Evolutionary conservation across 2,888 invertebrate genomes (phyloP), one percentile per base, ranked within the genome.

Genomic region (Tachina lurida): DNA sequence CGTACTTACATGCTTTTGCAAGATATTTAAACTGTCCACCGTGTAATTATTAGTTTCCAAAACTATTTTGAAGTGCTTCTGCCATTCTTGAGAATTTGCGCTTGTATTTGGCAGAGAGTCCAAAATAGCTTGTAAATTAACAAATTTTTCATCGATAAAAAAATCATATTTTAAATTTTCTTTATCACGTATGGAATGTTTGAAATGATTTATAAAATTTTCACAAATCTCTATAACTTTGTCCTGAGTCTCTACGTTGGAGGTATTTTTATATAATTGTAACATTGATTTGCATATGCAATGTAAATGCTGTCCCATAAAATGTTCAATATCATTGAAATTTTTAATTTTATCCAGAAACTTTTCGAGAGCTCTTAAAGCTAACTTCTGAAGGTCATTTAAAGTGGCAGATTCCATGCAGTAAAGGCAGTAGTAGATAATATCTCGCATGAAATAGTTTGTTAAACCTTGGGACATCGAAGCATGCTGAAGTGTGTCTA

Each of bases 361-460:
- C 3, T 80, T 83, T 60, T 80, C 83, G 10, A 86, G n/a, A 2
- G 68, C 79, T 19, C 12, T 80, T 63, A 86, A 76, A 2, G 86
- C 68, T 2, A 86, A 3, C 47, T 54, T 76, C 54, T 73, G 65
- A 3, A 83, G 19, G 43, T 68, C 67, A 54, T 58, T 49, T 4
- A 76, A 17, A 1, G 4, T 22, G 13, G 76, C 56, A 31, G 79
- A 49, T 43, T 73, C 73, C 43, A 86, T 60, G 17, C 79, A 80
- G 56, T 89, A 88, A 13, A 90, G 88, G 9, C 90, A 79, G 79
- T 90, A 92, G 62, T 88, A 90, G 68, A 91, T 88, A 54, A 89
- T 89, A 70, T 92, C 92, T 1, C 88, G 88, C 17, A 90, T 84
- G 86, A 91, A 91, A 63, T 89, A 91, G 13, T 87, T 80, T 10